Base-by-base conservation (phyloP, 2,797 vertebrate species). In the Fistularia commersonii region DNA sequence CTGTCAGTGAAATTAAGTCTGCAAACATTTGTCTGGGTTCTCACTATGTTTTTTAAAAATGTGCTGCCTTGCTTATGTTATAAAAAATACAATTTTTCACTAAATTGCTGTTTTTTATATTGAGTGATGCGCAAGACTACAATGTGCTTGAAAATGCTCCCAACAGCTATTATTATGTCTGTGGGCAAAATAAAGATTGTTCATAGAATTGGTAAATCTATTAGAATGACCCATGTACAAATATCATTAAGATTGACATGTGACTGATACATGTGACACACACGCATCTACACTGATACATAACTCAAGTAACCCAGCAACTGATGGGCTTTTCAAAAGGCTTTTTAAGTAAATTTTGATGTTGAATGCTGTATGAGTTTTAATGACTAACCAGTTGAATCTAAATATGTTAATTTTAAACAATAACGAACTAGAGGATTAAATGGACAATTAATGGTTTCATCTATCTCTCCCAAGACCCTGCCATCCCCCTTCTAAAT, bases 191-290 rank as follows among this genome's bases (percentile, higher is more conserved):
- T 77, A 76, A 72, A 84, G 81, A 79, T 23, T 23, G 23, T 76
- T 62, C 83, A 80, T 81, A 73, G 86, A 89, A 89, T 87, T 88
- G 74, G 81, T 77, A 75, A 81, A 81, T 85, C 63, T 88, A 88
- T 89, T 86, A 82, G 88, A 90, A 88, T 88, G 79, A 90, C 23
- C 82, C 58, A 54, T 54, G 68, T 57, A 72, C 61, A 64, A 84
- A 81, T 60, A 71, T 73, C 71, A 84, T 84, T 81, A 84, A 71
- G 23, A 23, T 23, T 23, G 23, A 23, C 23, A 23, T 23, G 54
- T 61, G 61, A 64, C 61, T 8, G 43, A 58, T 42, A 62, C 51
- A 48, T 51, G 42, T 46, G 35, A 37, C 46, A 36, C n/a, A 11
- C 56, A 64, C 39, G 32, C 39, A 61, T 38, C 48, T 15, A 48